phyloP scores from a whole-genome alignment of 2,113 vertebrate species.

The Pomatorhinus ruficollis region DNA sequence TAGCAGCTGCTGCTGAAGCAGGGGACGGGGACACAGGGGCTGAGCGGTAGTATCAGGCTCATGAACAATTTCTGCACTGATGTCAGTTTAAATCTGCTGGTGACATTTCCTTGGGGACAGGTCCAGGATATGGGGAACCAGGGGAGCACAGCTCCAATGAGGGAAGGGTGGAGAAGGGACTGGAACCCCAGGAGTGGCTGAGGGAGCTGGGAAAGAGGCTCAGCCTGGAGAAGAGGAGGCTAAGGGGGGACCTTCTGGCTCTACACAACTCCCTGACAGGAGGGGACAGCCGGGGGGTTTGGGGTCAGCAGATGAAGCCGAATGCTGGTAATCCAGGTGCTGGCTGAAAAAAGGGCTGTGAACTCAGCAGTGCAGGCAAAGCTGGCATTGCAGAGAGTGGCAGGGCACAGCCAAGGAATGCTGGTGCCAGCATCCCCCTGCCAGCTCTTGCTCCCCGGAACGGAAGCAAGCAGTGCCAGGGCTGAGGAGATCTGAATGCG shows the following conservation, averaged over 20 bases:
- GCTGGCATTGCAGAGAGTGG: background rate
- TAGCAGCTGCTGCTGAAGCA: background rate
- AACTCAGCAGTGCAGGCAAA: background rate
- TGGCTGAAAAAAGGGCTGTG: background rate
- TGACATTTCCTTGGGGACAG: background rate
- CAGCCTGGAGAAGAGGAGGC: background rate
- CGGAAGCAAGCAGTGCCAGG: background rate
- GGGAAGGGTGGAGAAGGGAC: background rate
- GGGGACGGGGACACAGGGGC: background rate
- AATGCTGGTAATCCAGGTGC: background rate
- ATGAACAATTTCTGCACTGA: accelerated
- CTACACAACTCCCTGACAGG: background rate
- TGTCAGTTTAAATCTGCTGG: background rate
- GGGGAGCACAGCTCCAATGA: background rate
- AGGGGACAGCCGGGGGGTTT: accelerated
- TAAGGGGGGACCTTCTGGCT: background rate
- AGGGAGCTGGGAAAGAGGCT: background rate
- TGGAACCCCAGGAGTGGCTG: background rate
- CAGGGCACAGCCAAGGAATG: background rate
- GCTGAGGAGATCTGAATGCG: background rate
- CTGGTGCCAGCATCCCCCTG: background rate
- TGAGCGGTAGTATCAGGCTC: background rate
- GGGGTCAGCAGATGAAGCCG: background rate
- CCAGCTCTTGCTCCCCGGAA: background rate
- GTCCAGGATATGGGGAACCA: background rate